Conservation (phyloP, 2,888 invertebrate genomes). For the Drosophila pseudotakahashii region DNA sequence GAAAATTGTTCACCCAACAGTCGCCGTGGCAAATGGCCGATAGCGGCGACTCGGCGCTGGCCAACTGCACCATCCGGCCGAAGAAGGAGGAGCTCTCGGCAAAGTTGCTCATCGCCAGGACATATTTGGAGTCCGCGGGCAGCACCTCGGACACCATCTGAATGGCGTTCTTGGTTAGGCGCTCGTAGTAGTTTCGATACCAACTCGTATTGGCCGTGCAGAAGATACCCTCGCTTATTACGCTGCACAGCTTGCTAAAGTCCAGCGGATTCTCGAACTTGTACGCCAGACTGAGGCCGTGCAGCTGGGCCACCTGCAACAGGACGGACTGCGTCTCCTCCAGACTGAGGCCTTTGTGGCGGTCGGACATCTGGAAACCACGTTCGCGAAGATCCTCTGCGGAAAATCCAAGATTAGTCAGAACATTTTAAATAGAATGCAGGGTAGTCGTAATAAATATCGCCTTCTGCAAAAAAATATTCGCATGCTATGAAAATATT, state of each 20-base stretch:
- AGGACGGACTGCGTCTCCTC: slow-evolving; percentile 87
- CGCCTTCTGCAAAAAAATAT: no score
- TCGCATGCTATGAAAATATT: no score
- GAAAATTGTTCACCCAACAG: slow-evolving; percentile 90
- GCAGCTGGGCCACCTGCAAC: slow-evolving; percentile 87
- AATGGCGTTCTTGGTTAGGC: slow-evolving; percentile 88
- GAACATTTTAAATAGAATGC: no score
- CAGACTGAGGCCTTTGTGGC: slow-evolving; percentile 86
- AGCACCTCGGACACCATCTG: slow-evolving; percentile 86
- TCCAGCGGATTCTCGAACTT: slow-evolving; percentile 86
- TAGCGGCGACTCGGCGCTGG: slow-evolving; percentile 87
- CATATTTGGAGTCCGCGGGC: slow-evolving; percentile 84
- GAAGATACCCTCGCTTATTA: slow-evolving; percentile 86
- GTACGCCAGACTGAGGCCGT: slow-evolving; percentile 88
- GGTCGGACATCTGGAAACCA: slow-evolving; percentile 88
- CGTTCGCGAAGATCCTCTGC: slow-evolving; percentile 86
- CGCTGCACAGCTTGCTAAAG: slow-evolving; percentile 85
- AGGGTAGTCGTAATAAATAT: no score
- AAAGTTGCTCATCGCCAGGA: slow-evolving; percentile 87
- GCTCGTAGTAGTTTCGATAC: slow-evolving; percentile 89
- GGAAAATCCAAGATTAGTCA: no score
- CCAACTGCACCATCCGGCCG: slow-evolving; percentile 88
- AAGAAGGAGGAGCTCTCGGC: slow-evolving; percentile 88
- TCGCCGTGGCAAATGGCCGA: slow-evolving; percentile 91
- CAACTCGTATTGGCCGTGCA: slow-evolving; percentile 88